A percentile compares a stretch with the other conserved stretches of the same genome.
Evolutionary conservation across 2,797 vertebrate species (phyloP).

Genomic region (Myiotriccus ornatus): DNA sequence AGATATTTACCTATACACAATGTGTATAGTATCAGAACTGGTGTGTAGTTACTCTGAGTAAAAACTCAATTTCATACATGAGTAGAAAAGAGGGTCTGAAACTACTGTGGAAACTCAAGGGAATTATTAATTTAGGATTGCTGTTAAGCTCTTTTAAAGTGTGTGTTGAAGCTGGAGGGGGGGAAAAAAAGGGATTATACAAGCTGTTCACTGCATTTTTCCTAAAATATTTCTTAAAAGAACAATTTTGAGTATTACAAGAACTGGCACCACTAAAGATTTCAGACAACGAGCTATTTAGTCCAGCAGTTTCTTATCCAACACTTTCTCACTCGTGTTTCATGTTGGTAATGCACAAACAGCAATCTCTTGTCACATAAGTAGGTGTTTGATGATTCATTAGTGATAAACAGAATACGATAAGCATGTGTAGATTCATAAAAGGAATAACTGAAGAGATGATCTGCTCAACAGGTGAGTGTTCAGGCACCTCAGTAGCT

Average conservation of each 20-base stretch:
- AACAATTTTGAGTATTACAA: neutral
- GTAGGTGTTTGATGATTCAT: neutral
- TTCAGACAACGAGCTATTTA: neutral
- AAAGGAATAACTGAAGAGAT: neutral
- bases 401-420: neutral
- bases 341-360: neutral
- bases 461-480: neutral
- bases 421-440: accelerated
- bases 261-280: neutral
- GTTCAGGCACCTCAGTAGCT: neutral
- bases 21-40: neutral
- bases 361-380: neutral
- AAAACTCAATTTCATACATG: neutral
- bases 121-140: neutral
- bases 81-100: neutral
- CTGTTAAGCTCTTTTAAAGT: neutral
- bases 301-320: neutral
- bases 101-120: neutral
- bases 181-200: accelerated
- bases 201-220: neutral
- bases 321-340: neutral
- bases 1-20: accelerated
- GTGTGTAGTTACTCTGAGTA: neutral
- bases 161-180: neutral
- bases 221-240: neutral